Base-by-base conservation (phyloP, 2,113 vertebrate species). In the Gobiocypris rarus region DNA sequence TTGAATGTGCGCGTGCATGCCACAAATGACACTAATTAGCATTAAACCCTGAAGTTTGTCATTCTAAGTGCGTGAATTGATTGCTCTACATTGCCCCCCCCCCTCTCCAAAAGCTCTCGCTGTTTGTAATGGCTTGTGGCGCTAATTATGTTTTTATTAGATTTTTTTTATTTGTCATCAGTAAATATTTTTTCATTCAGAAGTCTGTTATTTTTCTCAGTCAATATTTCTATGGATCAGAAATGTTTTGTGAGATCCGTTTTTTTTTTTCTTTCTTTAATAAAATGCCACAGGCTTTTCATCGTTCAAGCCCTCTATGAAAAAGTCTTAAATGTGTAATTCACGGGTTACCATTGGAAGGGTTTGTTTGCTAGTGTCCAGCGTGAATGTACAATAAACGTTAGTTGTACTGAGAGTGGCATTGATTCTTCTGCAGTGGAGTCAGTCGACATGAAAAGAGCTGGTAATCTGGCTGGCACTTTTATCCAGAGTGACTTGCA, bases 351-450 rank as follows among this genome's bases (percentile, higher is more conserved):
- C 50, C 5, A 10, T 75, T 59, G 73, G 71, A 34, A 56, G 75
- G 41, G 48, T 58, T 83, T 28, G 45, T 79, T 73, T 83, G 54
- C 31, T 69, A 50, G 81, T 77, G 79, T 88, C 67, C 86, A 70
- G 80, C 76, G 58, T 76, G 78, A 85, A 87, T 76, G 85, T 63
- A 83, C 43, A 88, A 88, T 87, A 88, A 88, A 88, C 50, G 74
- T 87, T 87, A 41, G n/a, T 48, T 48, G 17, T 75, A 24, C 70
- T 5, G 31, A 75, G 41, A 56, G n/a, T 45, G 34, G 8, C 17
- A 58, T 69, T 65, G 52, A 28, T 61, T 83, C 19, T 61, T 56
- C 65, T 69, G 22, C 19, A 8, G 31, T 74, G 75, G 17, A 59
- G 52, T 26, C 9, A 59, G 52, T 26, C 9, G 11, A 38, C 58